Base-by-base conservation (phyloP, 1,140 invertebrate species). In the Nasonia longicornis region DNA sequence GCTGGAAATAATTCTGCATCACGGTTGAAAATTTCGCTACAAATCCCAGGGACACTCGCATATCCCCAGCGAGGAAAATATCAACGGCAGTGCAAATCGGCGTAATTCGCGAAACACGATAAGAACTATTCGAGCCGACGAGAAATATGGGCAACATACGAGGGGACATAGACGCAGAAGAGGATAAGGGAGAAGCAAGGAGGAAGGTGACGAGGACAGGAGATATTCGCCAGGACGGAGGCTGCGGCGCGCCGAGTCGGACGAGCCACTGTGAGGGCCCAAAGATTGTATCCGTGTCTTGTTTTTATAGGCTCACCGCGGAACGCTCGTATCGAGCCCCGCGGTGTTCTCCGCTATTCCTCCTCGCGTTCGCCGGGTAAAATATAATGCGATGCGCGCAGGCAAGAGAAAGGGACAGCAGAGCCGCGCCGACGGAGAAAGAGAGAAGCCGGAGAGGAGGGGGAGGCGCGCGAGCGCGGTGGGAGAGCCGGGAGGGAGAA, bases 221-320 rank as follows among this genome's bases (percentile, higher is more conserved):
- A 85, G 82, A 84, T 82, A 85, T 85, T 85, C 69, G 38, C 76
- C 66, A 66, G 81, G 84, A 86, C 83, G 82, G 84, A 85, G 86
- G 86, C 84, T 87, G 86, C 85, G 87, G 86, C 86, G 87, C 85
- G 85, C 86, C 87, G 85, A 88, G 88, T 87, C 86, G 81, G 85
- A 88, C 85, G 87, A 90, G 89, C 90, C 89, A 90, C 89, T 87
- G 89, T 88, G 88, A 89, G 87, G 88, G 88, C 86, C 87, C 86
- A 84, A 87, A 88, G 87, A 90, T 89, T 89, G 88, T 89, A 91
- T 89, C 89, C 83, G 84, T 89, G 89, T 90, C 89, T 90, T 91
- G 89, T 90, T 90, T 90, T 90, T 91, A 89, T 90, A 90, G 88
- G 87, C 87, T 88, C 86, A 81, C 86, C 88, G 72, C 77, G 87